Evolutionary conservation across 1,140 invertebrate species (phyloP).

Genomic region (Acromyrmex heyeri): DNA sequence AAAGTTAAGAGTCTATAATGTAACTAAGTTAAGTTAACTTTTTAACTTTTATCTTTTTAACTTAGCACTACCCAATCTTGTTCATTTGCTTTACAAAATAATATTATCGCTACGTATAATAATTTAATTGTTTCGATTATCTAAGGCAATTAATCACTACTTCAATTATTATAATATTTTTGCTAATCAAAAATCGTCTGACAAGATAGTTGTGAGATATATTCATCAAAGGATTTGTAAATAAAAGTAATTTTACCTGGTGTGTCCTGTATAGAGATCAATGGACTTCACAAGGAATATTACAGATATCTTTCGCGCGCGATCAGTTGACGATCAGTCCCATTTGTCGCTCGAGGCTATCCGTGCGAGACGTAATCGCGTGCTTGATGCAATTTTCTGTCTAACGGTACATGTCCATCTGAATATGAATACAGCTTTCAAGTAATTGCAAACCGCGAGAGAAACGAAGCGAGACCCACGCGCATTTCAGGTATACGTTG

Average conservation of each 20-base stretch:
- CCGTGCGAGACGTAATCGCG: conserved; percentile 41
- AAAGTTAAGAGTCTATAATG: too few relatives aligned
- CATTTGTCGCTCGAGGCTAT: conserved; percentile 11
- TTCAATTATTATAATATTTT: not conserved
- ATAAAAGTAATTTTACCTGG: not conserved
- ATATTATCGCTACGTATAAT: not conserved
- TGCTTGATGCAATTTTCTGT: conserved; percentile 50
- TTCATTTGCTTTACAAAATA: not conserved
- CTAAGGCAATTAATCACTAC: not conserved
- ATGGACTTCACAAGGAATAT: not conserved
- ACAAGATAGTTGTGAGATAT: not conserved
- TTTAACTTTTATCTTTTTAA: too few relatives aligned
- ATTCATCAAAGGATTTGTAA: not conserved
- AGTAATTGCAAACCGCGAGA: conserved; percentile 35
- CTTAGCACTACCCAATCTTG: too few relatives aligned
- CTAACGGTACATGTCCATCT: conserved; percentile 43
- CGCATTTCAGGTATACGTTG: not conserved
- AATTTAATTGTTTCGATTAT: not conserved
- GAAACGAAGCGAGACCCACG: conserved; percentile 9
- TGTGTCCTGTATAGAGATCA: not conserved
- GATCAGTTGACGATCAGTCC: conserved; percentile 25
- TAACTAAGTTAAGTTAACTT: too few relatives aligned
- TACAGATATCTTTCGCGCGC: not conserved
- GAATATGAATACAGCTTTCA: conserved; percentile 46
- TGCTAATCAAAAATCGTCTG: not conserved